Evolutionary conservation across 1,140 invertebrate genomes (phyloP), one percentile per base, ranked within the genome.

Genomic region (Scaptomyza pallida): DNA sequence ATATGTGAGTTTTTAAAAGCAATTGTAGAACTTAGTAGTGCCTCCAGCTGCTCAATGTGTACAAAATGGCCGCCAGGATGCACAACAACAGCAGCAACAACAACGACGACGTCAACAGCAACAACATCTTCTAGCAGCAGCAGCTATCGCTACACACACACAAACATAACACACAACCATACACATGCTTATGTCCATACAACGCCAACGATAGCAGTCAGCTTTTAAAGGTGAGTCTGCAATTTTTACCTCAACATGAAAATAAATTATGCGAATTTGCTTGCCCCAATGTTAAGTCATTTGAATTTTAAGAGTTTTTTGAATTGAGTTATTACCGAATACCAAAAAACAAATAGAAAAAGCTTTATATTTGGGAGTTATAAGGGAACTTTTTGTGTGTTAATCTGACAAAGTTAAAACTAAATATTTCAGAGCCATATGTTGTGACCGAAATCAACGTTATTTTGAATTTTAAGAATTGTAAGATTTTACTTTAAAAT

Each of bases 21-120:
- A 72, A 70, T 54, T 61, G 61, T 30, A 19, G 45, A 64, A 64
- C 40, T 50, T 82, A 52, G 43, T 55, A 54, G n/a, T n/a, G n/a
- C n/a, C 60, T 54, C 35, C 63, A 52, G 63, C 72, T 62, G 65
- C 69, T 74, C 13, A 47, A 68, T 54, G 40, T 61, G 64, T 60
- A 68, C 78, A 81, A 86, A 88, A 88, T 86, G 81, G 81, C 82
- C 82, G 81, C 75, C 82, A 86, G 81, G 81, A 86, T 78, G 82
- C 64, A 56, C 35, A 51, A 37, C 62, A 57, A 16, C 59, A 63
- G 23, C 55, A 67, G 16, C 30, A 59, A 47, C 70, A 73, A 55
- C 51, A 56, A 15, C 67, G 41, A 33, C 55, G 40, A 19, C 69
- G 54, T 44, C 77, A 65, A 52, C 73, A 71, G 51, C 78, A 61